Evolutionary conservation across 2,888 invertebrate species (phyloP).

Genomic region (Gerris lacustris): DNA sequence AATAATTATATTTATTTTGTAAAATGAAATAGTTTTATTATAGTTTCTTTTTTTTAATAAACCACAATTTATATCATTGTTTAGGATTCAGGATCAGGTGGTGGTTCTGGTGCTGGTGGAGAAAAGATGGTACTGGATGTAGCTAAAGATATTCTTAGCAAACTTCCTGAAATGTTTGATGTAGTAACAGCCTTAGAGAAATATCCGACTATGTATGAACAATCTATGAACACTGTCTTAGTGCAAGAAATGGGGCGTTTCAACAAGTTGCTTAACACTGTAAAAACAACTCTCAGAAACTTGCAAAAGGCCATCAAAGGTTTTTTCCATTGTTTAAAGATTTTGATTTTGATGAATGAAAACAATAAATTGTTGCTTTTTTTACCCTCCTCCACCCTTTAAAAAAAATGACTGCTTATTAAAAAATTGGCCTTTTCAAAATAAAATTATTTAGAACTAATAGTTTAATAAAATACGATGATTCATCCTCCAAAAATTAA

Average conservation of each 20-base stretch:
- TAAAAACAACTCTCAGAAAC: constrained; percentile 43
- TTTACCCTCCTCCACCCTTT: too few relatives aligned
- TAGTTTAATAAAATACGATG: too few relatives aligned
- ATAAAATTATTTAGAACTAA: too few relatives aligned
- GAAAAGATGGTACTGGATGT: constrained; percentile 70
- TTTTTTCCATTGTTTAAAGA: not conserved
- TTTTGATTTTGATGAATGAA: too few relatives aligned
- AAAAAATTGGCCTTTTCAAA: too few relatives aligned
- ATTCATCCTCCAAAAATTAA: too few relatives aligned
- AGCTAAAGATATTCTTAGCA: constrained; percentile 53
- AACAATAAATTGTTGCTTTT: too few relatives aligned
- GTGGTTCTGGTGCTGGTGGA: constrained; percentile 52
- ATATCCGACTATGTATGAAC: constrained; percentile 73
- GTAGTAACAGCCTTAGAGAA: constrained; percentile 45
- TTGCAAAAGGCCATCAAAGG: constrained; percentile 60
- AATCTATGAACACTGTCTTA: constrained; percentile 79
- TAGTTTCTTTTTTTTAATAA: too few relatives aligned
- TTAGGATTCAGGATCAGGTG: constrained; percentile 51
- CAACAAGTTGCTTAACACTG: constrained; percentile 50
- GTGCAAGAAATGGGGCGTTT: constrained; percentile 75
- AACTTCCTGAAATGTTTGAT: constrained; percentile 42
- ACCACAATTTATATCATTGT: not conserved
- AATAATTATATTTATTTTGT: too few relatives aligned
- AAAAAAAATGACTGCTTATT: too few relatives aligned
- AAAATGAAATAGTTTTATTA: too few relatives aligned